Base-by-base conservation (phyloP, 2,797 vertebrate genomes). In the Lindbergichthys nudifrons region DNA sequence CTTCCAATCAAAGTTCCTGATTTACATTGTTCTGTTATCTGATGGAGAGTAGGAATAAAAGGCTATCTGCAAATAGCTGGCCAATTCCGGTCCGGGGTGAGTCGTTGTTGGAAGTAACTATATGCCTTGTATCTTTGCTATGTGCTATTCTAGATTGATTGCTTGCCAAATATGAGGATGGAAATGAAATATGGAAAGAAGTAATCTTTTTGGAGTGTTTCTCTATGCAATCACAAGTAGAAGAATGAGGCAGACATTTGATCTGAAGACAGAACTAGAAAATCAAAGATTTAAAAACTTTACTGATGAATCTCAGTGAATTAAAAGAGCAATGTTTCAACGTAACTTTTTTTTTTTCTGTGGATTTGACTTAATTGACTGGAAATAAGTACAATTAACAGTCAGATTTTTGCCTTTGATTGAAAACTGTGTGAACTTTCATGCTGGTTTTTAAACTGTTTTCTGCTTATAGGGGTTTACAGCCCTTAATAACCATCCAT, bases 21-120 rank as follows among this genome's bases (percentile, higher is more conserved):
- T 83, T 85, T 50, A 42, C 70, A 70, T 78, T 73, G 66, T 73
- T 85, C 8, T 51, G 63, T 85, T 87, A 87, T 91, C 83, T 88
- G 85, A 92, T 84, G 66, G 64, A 56, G 36, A 51, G 7, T 65
- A 62, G 43, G 46, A 85, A 75, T 75, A 15, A 77, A 75, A 72
- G 15, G 15, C 43, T 36, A 59, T 51, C 69, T 23, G 21, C 72
- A 69, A 77, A 80, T 66, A 77, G 21, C 47, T 16, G 64, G 70
- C 71, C 71, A 71, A 65, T 54, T 70, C 41, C 36, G 10, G 58
- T 69, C n/a, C 30, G 30, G 21, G 66, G 65, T 65, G 51, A 75
- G 60, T 70, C 23, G 2, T 64, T 60, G 72, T 21, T 80, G 70
- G 67, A 82, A 69, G 64, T 70, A 84, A 89, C 75, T 52, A 53